A percentile compares a stretch with the other conserved stretches of the same genome.
These are phyloP conservation scores for Merops nubicus DNA, from an alignment of 2,113 vertebrate genomes.

Conservation along the genomic window DNA sequence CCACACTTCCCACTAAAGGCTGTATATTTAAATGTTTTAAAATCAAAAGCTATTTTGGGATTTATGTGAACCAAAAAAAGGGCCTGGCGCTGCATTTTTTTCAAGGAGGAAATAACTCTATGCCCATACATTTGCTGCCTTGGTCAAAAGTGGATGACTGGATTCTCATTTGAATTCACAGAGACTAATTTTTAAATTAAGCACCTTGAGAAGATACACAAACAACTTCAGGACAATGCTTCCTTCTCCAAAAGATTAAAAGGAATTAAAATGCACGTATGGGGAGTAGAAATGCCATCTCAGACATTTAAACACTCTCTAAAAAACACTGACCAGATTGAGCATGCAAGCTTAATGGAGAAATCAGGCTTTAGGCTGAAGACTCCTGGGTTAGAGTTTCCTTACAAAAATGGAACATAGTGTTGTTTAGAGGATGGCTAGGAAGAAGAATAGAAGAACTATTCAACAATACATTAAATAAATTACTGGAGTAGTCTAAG, in stretches of 20 bases:
- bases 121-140: neutral
- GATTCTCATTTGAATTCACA: neutral
- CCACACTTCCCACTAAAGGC: slow-evolving; percentile 32
- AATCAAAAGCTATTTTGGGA: slow-evolving; percentile 44
- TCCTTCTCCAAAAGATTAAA: neutral
- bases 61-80: slow-evolving; percentile 10
- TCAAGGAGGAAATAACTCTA: slow-evolving; percentile 1
- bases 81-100: neutral
- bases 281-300: neutral
- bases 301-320: neutral
- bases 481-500: neutral
- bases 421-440: neutral
- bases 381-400: neutral
- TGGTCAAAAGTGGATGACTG: neutral
- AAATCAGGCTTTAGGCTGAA: neutral
- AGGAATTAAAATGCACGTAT: neutral
- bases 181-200: neutral
- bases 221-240: neutral
- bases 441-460: slow-evolving; percentile 19
- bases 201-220: neutral
- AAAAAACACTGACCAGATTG: neutral
- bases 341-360: neutral
- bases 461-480: neutral
- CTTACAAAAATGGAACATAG: neutral
- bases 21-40: slow-evolving; percentile 27